phyloP scores from a whole-genome alignment of 2,888 invertebrate genomes.

The Urechis unicinctus region DNA sequence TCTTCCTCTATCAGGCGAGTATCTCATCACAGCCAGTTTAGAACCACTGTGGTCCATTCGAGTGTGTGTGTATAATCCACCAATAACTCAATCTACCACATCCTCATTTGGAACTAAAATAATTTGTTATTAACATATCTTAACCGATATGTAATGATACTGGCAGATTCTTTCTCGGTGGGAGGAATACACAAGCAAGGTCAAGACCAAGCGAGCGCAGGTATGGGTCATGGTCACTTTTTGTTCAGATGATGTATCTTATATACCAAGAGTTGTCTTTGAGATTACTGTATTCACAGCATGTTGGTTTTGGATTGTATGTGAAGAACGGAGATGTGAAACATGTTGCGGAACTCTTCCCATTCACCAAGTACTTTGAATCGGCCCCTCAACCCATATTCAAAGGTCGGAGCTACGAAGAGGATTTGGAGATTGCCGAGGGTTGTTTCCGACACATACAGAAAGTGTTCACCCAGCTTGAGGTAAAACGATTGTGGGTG shows the following conservation, averaged over 20 bases:
- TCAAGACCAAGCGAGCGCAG: constrained; percentile 54
- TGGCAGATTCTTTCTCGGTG: constrained; percentile 71
- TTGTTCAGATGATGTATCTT: background rate
- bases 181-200: constrained; percentile 73
- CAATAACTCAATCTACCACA: too few species aligned
- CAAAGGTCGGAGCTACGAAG: constrained; percentile 66
- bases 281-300: too few species aligned
- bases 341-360: constrained; percentile 65
- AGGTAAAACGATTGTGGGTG: constrained; percentile 56
- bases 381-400: constrained; percentile 91
- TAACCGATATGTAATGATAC: background rate
- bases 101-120: too few species aligned
- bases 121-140: too few species aligned
- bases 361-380: constrained; percentile 87
- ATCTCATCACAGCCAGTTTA: too few species aligned
- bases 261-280: too few species aligned
- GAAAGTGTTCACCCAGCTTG: constrained; percentile 91
- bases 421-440: constrained; percentile 80
- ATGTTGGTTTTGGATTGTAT: too few species aligned
- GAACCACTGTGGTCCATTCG: too few species aligned
- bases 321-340: constrained; percentile 21
- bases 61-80: too few species aligned
- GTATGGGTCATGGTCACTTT: constrained; percentile 18
- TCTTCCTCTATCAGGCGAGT: constrained; percentile 78
- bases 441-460: constrained; percentile 91